Evolutionary conservation across 1,140 invertebrate genomes (phyloP).

Genomic region (Chymomyza costata): DNA sequence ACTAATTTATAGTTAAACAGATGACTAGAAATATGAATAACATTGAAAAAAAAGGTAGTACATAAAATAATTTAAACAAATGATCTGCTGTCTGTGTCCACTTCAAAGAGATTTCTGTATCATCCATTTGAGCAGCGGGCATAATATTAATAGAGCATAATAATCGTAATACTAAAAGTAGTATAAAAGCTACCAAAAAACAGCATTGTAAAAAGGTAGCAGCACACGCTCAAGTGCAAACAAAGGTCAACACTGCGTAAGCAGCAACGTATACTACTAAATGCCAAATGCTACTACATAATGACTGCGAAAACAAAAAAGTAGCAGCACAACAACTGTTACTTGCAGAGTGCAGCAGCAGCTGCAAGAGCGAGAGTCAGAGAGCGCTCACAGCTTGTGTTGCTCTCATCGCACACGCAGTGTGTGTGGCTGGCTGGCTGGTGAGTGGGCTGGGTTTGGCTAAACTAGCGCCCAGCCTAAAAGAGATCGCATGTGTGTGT

Average conservation of each 20-base stretch:
- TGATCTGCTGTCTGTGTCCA: too few species aligned
- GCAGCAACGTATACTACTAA: constrained; percentile 29
- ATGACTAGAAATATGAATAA: too few species aligned
- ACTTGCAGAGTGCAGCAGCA: constrained; percentile 4
- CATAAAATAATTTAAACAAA: too few species aligned
- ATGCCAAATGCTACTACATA: too few species aligned
- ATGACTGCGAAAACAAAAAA: constrained; percentile 16
- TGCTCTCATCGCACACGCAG: constrained; percentile 24
- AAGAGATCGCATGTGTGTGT: constrained; percentile 42
- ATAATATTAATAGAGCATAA: too few species aligned
- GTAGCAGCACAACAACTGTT: constrained; percentile 15
- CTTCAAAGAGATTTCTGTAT: too few species aligned
- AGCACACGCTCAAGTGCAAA: constrained; percentile 59
- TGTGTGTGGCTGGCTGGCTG: constrained; percentile 5
- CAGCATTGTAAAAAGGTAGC: too few species aligned
- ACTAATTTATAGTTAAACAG: too few species aligned
- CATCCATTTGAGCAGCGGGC: too few species aligned
- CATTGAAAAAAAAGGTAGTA: too few species aligned
- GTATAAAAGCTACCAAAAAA: too few species aligned
- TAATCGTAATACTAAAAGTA: too few species aligned
- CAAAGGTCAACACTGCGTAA: constrained; percentile 55
- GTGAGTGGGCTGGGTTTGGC: constrained; percentile 44
- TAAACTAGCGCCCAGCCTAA: constrained; percentile 65
- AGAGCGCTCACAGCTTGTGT: constrained; percentile 24
- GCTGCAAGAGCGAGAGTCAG: constrained; percentile 25